Conservation (phyloP, 2,113 vertebrate species). For the Thermophis baileyi region DNA sequence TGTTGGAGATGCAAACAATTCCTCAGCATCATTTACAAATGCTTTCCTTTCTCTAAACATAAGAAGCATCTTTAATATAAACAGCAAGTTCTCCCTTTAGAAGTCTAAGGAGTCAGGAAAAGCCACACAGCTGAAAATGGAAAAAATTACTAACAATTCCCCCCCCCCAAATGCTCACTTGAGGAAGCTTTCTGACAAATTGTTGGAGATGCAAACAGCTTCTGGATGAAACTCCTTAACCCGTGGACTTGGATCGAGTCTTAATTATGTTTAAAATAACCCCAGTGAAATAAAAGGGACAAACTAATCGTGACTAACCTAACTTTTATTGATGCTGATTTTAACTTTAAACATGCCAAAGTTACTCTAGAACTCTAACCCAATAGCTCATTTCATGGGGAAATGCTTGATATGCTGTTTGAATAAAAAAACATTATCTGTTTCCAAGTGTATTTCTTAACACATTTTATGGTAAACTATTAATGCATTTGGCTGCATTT, state of each 20-base stretch:
- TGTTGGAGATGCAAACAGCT: too few species aligned
- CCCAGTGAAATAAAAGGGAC: neutral
- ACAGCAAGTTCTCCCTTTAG: slow-evolving; percentile 34
- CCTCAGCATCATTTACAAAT: slow-evolving; percentile 52
- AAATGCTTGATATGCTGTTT: neutral
- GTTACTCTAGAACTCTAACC: neutral
- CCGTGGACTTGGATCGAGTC: neutral
- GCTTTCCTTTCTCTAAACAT: slow-evolving; percentile 60
- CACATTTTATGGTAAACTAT: neutral
- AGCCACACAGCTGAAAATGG: slow-evolving; percentile 49
- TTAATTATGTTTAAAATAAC: neutral
- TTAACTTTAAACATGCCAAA: neutral
- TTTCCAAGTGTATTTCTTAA: neutral
- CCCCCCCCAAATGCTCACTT: too few species aligned
- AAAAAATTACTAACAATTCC: slow-evolving; percentile 51
- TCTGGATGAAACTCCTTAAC: neutral
- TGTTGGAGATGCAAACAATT: slow-evolving; percentile 37
- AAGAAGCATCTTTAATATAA: slow-evolving; percentile 60
- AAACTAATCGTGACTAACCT: neutral
- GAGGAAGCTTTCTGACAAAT: too few species aligned
- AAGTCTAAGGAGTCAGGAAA: slow-evolving; percentile 51
- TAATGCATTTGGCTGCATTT: neutral
- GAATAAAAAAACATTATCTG: neutral
- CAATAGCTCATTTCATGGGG: neutral
- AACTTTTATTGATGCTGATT: neutral